Evolutionary conservation across 2,888 invertebrate species (phyloP), one percentile per base, ranked within the genome.

Genomic region (Cremastinae sp.): DNA sequence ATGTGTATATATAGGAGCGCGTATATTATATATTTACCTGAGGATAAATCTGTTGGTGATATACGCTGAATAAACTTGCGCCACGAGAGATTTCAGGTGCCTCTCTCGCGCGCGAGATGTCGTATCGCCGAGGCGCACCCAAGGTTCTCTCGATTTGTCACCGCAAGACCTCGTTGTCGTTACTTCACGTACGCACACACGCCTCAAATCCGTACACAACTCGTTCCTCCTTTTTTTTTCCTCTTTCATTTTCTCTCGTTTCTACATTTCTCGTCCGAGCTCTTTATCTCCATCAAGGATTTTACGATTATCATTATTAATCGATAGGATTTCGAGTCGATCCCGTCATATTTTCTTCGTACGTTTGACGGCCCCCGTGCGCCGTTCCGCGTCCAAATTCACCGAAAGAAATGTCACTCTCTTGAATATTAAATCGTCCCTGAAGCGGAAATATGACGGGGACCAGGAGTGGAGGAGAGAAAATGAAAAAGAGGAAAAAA

Each of bases 91-190:
- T 70, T 61, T 51, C 53, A 49, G 22, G 53, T 12, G 61, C 16
- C 58, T 43, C 58, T 43, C 66, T 35, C 56, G 62, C 58, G 62
- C 45, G 72, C 70, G 53, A 68, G 47, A 79, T 78, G 78, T 28
- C 28, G 28, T 76, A 59, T 68, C 37, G 43, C 73, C 28, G 79
- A 76, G 83, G 83, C 84, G 83, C 86, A 83, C 83, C 84, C 86
- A 84, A 86, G 84, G 83, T 82, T 86, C 83, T 80, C 85, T 10
- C 49, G 41, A 43, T 85, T 83, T 87, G 86, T 86, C 86, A 86
- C 82, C 83, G 81, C 39, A 58, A 83, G 85, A 81, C 80, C 82
- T 83, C 83, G 81, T 79, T 79, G 61, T 65, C n/a, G 59, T 71
- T 72, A 53, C 72, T 72, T 70, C 69, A 41, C 69, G 28, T 59